Evolutionary conservation across 2,113 vertebrate species (phyloP).

Genomic region (Alouatta palliata): DNA sequence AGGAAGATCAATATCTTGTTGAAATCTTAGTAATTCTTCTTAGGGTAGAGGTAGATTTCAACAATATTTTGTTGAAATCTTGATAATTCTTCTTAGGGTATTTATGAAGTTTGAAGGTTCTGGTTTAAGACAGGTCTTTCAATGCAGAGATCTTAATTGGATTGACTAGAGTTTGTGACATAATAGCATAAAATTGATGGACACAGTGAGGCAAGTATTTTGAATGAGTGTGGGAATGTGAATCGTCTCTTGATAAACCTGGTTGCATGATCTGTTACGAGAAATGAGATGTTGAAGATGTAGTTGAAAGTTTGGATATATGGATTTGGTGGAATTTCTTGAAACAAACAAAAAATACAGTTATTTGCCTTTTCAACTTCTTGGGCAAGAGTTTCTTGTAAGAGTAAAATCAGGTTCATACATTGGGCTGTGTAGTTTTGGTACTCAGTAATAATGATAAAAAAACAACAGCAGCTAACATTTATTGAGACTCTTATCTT

Average conservation of each 20-base stretch:
- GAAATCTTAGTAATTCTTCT: not conserved
- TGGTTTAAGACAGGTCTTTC: not conserved
- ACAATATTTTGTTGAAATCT: not conserved
- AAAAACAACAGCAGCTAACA: not conserved
- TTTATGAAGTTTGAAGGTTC: not conserved
- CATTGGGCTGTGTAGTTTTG: not conserved
- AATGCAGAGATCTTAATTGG: not conserved
- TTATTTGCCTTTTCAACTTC: conserved; percentile 1
- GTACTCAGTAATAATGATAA: not conserved
- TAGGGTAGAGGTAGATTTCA: not conserved
- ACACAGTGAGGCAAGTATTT: not conserved
- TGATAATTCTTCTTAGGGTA: not conserved
- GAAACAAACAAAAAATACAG: not conserved
- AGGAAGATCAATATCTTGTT: not conserved
- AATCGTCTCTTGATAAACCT: not conserved
- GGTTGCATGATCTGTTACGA: not conserved
- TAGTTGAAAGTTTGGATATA: not conserved
- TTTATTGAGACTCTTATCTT: not conserved
- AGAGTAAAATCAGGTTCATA: not conserved
- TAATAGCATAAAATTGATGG: not conserved
- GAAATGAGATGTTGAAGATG: not conserved
- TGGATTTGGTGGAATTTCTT: conserved; percentile 13
- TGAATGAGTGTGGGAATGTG: not conserved
- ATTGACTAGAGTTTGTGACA: not conserved
- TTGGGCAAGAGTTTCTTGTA: not conserved